These are phyloP conservation scores for Eudemis profundana DNA, from an alignment of 2,888 invertebrate genomes.

Conservation along the genomic window DNA sequence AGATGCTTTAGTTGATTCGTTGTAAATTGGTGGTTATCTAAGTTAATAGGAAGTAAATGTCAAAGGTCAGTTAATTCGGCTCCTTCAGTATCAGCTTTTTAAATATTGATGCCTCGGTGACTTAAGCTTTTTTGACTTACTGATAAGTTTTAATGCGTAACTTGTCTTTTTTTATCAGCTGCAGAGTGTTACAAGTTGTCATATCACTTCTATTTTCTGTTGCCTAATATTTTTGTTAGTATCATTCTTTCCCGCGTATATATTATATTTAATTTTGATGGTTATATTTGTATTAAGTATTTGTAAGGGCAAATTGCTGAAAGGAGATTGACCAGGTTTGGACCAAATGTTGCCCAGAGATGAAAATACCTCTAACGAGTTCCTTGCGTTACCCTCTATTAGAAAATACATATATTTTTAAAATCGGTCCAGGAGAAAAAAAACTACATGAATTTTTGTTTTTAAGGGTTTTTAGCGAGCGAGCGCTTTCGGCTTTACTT, in stretches of 20 bases:
- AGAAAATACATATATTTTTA: too few species aligned
- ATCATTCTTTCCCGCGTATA: constrained; percentile 3
- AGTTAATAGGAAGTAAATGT: constrained; percentile 47
- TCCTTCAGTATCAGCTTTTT: not conserved
- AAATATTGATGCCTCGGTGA: not conserved
- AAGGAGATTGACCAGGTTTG: too few species aligned
- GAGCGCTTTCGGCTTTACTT: too few species aligned
- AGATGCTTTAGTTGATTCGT: not conserved
- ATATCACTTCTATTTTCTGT: constrained; percentile 39
- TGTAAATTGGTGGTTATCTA: constrained; percentile 33
- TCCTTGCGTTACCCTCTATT: too few species aligned
- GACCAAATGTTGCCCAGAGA: too few species aligned
- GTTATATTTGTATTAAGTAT: not conserved
- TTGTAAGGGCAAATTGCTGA: too few species aligned
- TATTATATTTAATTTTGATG: not conserved
- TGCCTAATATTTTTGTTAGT: constrained; percentile 26
- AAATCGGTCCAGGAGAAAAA: too few species aligned
- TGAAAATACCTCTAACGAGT: too few species aligned
- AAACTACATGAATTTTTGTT: too few species aligned
- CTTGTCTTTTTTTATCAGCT: constrained; percentile 36
- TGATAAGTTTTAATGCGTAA: constrained; percentile 46
- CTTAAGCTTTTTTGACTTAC: not conserved
- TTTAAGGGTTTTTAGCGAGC: too few species aligned
- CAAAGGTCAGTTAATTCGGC: constrained; percentile 53
- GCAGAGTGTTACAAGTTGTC: constrained; percentile 9